Percentiles rank a stretch among this genome's conserved stretches.
These are phyloP conservation scores for Malacoctenus gilli DNA, from an alignment of 2,797 vertebrate species.

Conservation along the genomic window DNA sequence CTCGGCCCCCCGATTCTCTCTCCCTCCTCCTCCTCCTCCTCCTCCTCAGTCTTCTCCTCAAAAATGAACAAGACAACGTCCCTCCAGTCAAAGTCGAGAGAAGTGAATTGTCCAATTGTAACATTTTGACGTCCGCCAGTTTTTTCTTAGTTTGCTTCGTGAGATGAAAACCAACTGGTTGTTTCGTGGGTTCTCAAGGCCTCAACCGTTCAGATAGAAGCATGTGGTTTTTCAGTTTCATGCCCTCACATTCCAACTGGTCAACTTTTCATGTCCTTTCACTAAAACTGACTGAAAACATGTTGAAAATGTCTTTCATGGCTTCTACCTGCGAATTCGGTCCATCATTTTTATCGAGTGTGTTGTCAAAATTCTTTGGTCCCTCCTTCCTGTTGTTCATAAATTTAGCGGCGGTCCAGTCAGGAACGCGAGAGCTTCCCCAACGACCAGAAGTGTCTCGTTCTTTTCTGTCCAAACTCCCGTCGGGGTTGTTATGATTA, in stretches of 20 bases:
- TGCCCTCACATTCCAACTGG: conserved; percentile 46
- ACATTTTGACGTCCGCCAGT: conserved; percentile 49
- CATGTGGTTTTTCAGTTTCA: conserved; percentile 62
- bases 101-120: conserved; percentile 29
- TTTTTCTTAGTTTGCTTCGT: conserved; percentile 67
- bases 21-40: conserved; percentile 20
- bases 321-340: conserved; percentile 15
- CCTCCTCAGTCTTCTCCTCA: conserved; percentile 12
- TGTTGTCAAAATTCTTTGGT: too few relatives aligned
- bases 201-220: conserved; percentile 39
- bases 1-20: conserved; percentile 55
- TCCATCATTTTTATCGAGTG: conserved; percentile 3
- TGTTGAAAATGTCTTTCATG: conserved; percentile 11
- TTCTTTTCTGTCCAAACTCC: conserved; percentile 31
- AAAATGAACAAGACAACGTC: conserved; percentile 45
- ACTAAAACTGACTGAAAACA: conserved; percentile 21
- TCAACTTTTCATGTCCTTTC: conserved; percentile 31
- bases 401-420: conserved; percentile 34
- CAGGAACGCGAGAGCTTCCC: conserved; percentile 28
- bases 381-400: conserved; percentile 24
- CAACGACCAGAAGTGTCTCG: conserved; percentile 30
- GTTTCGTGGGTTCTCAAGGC: conserved; percentile 49
- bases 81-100: conserved; percentile 39
- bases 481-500: conserved; percentile 13
- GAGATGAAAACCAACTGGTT: conserved; percentile 53